Conservation (phyloP, 2,797 vertebrate species). For the Anguilla megastoma region DNA sequence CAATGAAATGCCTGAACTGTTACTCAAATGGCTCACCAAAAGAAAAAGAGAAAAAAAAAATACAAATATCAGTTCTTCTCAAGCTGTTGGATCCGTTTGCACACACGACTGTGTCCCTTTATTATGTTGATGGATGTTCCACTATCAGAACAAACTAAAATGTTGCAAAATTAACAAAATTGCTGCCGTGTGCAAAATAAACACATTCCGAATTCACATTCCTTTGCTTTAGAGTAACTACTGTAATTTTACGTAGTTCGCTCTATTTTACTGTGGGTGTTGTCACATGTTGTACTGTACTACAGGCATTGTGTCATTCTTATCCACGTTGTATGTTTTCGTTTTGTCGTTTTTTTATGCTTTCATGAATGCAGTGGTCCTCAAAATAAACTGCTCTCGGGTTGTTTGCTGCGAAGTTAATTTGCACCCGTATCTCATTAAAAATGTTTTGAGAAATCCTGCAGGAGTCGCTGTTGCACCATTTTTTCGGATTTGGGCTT, state of each 20-base stretch:
- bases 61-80: too few relatives aligned
- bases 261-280: neutral
- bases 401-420: neutral
- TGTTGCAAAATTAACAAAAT: neutral
- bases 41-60: too few relatives aligned
- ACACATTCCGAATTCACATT: neutral
- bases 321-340: neutral
- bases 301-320: neutral
- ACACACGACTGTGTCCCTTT: too few relatives aligned
- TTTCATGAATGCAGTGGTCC: neutral
- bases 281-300: neutral
- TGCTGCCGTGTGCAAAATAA: neutral
- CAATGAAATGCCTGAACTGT: too few relatives aligned
- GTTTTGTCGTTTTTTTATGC: neutral
- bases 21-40: too few relatives aligned
- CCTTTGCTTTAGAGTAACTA: neutral
- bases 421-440: neutral
- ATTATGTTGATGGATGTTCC: too few relatives aligned
- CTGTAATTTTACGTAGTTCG: neutral
- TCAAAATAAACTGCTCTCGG: neutral
- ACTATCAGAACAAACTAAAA: neutral
- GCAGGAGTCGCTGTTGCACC: conserved; percentile 64
- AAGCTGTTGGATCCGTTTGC: too few relatives aligned
- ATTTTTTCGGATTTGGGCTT: conserved; percentile 29
- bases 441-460: conserved; percentile 24